Conservation (phyloP, 1,140 invertebrate species). For the Drosophila kurseongensis region DNA sequence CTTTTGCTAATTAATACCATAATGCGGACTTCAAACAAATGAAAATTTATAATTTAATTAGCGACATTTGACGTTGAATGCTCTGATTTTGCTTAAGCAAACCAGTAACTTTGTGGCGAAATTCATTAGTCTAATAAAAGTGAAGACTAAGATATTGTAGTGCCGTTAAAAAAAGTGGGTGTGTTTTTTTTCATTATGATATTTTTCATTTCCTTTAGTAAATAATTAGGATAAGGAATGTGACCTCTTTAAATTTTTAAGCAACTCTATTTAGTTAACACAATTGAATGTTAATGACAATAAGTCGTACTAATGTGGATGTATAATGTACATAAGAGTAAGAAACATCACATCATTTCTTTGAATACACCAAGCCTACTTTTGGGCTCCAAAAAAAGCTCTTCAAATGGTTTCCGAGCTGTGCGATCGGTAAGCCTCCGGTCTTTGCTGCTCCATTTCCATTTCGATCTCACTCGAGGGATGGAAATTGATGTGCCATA, state of each 20-base stretch:
- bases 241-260: too few relatives aligned
- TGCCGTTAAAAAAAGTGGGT: neutral
- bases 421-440: slow-evolving; percentile 18
- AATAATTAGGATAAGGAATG: neutral
- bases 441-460: slow-evolving; percentile 16
- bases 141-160: neutral
- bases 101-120: slow-evolving; percentile 17
- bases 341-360: neutral
- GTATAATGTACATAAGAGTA: too few relatives aligned
- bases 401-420: slow-evolving; percentile 61
- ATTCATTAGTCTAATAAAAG: neutral
- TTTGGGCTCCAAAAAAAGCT: slow-evolving; percentile 21
- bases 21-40: slow-evolving; percentile 6
- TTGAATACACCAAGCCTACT: slow-evolving; percentile 33
- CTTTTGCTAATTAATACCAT: slow-evolving; percentile 46
- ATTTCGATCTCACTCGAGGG: slow-evolving; percentile 54
- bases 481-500: slow-evolving; percentile 71
- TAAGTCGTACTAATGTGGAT: too few relatives aligned
- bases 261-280: too few relatives aligned
- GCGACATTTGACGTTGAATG: slow-evolving; percentile 15
- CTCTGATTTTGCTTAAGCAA: slow-evolving; percentile 15
- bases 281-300: too few relatives aligned
- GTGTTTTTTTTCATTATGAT: neutral
- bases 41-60: slow-evolving; percentile 57
- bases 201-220: neutral